Evolutionary conservation across 2,888 invertebrate genomes (phyloP).

Genomic region (Drosophila seclusa): DNA sequence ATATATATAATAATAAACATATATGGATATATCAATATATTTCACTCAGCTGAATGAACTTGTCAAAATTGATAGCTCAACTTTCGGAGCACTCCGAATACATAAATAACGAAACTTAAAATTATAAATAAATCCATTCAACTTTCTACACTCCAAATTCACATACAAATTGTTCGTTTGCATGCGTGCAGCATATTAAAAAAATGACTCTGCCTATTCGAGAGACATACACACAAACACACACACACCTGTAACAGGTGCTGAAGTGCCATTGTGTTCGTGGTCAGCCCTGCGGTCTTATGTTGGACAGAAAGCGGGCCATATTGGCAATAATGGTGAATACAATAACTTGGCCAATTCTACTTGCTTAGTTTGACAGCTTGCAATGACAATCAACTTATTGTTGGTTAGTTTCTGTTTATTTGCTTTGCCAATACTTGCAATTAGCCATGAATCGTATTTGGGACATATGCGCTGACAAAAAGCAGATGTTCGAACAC

Average conservation of each 20-base stretch:
- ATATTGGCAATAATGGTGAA: constrained; percentile 13
- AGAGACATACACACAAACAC: constrained; percentile 9
- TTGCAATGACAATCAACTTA: constrained; percentile 71
- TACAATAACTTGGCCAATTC: constrained; percentile 58
- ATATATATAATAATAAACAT: neutral
- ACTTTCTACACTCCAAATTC: constrained; percentile 75
- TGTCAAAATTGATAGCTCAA: constrained; percentile 39
- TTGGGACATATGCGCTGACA: constrained; percentile 47
- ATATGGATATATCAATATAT: constrained; percentile 3
- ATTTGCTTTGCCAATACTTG: constrained; percentile 39
- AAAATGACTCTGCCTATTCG: constrained; percentile 71
- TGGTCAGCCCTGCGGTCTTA: constrained; percentile 50
- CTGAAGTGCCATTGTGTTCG: constrained; percentile 48
- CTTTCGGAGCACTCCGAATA: constrained; percentile 44
- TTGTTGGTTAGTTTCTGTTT: constrained; percentile 12
- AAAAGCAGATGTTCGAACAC: constrained; percentile 5
- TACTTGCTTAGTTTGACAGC: constrained; percentile 31
- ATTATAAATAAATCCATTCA: constrained; percentile 68
- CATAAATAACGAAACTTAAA: constrained; percentile 19
- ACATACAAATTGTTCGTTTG: constrained; percentile 74
- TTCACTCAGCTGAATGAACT: constrained; percentile 21
- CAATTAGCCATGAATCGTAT: constrained; percentile 75
- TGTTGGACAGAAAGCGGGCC: constrained; percentile 40
- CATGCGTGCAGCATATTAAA: constrained; percentile 82
- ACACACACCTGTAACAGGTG: constrained; percentile 40